Base-by-base conservation (phyloP, 2,888 invertebrate genomes). In the Lasioglossum lativentre region DNA sequence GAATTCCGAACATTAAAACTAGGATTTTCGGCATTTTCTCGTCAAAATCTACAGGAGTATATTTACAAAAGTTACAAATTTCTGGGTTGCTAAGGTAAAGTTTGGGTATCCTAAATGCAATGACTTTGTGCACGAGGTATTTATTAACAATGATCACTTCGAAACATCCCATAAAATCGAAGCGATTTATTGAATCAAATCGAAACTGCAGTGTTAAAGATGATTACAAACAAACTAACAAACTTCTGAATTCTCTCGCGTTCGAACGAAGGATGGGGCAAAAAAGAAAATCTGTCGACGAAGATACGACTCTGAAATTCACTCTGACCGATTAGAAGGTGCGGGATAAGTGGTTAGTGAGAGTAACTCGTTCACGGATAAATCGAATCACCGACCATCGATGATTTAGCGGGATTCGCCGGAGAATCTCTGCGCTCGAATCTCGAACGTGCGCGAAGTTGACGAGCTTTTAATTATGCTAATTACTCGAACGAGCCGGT, bases 381-480 rank as follows among this genome's bases (percentile, higher is more conserved):
- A 90, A 86, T 86, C 56, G 89, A 89, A 89, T 90, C 89, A 83
- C 82, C 86, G 86, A 78, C 83, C 86, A 89, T 88, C 83, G 90
- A 82, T 88, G 88, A 89, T 90, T 89, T 85, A 88, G 85, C 84
- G 80, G 38, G 86, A 90, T 90, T 88, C 89, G 56, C 81, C 75
- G 73, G 85, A 68, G 89, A 81, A 81, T 87, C 86, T 84, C 70
- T 27, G 34, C 81, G 34, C 77, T 40, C 47, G 47, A 47, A 23
- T 47, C 73, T 75, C 83, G 87, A 72, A 83, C 78, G 83, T 82
- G 82, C 85, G 68, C 75, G 86, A n/a, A n/a, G 84, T 88, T 88
- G 89, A 89, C 87, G 86, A 89, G 82, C 88, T 92, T 92, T 88
- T 89, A 92, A 92, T 92, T 90, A 90, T 88, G 82, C 90, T 92